Percentiles rank a stretch among this genome's conserved stretches.
Conservation (phyloP, 2,888 invertebrate genomes). For the Coelopa pilipes region DNA sequence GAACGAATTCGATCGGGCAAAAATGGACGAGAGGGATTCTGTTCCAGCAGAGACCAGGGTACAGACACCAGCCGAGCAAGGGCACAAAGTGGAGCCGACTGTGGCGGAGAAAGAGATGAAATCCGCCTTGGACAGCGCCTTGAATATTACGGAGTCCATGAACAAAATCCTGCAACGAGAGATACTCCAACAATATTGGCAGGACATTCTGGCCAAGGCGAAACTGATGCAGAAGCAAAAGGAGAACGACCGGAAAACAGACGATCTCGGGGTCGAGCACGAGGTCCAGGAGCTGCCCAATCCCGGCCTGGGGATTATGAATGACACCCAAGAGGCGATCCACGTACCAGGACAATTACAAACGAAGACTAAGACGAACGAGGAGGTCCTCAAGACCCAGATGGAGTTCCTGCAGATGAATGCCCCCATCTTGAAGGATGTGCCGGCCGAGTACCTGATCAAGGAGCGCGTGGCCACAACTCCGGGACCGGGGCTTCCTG, state of each 20-base stretch:
- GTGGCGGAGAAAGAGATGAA: not conserved
- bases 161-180: too few species aligned
- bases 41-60: not conserved
- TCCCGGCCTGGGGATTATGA: not conserved
- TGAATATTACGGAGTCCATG: not conserved
- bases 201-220: not conserved
- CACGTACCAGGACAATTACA: not conserved
- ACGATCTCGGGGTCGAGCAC: not conserved
- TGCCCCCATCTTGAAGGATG: conserved; percentile 3
- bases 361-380: not conserved
- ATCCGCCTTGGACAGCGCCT: not conserved
- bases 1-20: not conserved
- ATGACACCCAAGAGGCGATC: not conserved
- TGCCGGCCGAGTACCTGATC: not conserved
- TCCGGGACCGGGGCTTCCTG: too few species aligned
- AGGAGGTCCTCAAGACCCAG: not conserved
- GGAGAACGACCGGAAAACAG: not conserved
- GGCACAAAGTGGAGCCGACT: not conserved
- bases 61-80: not conserved
- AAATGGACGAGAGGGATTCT: not conserved
- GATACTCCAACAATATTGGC: not conserved
- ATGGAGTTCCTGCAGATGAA: not conserved
- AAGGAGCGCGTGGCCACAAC: too few species aligned
- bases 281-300: not conserved
- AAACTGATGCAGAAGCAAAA: not conserved